phyloP scores from a whole-genome alignment of 2,888 invertebrate genomes.

The Pimpla rufipes region DNA sequence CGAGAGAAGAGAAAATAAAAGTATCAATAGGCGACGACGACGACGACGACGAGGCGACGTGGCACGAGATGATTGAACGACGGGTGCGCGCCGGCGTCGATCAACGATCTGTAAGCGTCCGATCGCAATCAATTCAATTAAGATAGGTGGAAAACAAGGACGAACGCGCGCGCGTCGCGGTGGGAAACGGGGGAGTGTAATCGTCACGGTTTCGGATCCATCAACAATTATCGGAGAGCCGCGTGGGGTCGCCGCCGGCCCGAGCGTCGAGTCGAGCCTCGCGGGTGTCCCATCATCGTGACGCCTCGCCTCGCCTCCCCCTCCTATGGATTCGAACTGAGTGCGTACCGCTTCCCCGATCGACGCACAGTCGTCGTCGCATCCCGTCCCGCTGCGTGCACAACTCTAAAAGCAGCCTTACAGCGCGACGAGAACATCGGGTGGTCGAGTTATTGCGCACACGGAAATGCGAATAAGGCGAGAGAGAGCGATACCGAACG shows the following conservation, averaged over 20 bases:
- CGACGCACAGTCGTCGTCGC: not conserved
- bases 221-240: slow-evolving; percentile 71
- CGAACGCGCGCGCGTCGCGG: slow-evolving; percentile 2
- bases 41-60: slow-evolving; percentile 5
- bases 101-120: slow-evolving; percentile 71
- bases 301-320: slow-evolving; percentile 26
- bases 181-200: slow-evolving; percentile 3
- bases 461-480: slow-evolving; percentile 66
- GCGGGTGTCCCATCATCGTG: slow-evolving; percentile 60
- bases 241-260: slow-evolving; percentile 50
- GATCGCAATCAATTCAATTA: slow-evolving; percentile 74
- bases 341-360: not conserved
- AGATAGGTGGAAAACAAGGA: slow-evolving; percentile 69
- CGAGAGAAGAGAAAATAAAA: not conserved
- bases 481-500: slow-evolving; percentile 8
- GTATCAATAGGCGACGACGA: slow-evolving; percentile 4
- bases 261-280: slow-evolving; percentile 25
- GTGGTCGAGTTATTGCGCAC: slow-evolving; percentile 79
- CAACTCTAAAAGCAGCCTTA: slow-evolving; percentile 47
- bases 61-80: slow-evolving; percentile 70
- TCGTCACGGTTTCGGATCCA: slow-evolving; percentile 61
- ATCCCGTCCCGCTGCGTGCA: not conserved
- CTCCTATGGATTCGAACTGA: slow-evolving; percentile 1
- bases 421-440: slow-evolving; percentile 69
- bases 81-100: slow-evolving; percentile 58